Base-by-base conservation (phyloP, 2,888 invertebrate species). In the Cryptocephalus primarius region DNA sequence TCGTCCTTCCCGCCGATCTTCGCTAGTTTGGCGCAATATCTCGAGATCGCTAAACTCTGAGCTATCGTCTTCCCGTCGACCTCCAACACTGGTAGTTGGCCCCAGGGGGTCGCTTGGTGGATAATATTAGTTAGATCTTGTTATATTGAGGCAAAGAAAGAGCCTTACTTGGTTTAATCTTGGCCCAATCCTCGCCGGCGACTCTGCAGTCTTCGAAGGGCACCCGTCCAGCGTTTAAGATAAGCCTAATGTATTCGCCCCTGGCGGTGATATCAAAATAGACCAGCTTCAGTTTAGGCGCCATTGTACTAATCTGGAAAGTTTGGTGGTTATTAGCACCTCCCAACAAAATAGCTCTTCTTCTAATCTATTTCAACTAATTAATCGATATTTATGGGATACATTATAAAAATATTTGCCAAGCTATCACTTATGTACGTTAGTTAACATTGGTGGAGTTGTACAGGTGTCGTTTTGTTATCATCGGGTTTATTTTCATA, bases 1-100 rank as follows among this genome's bases (percentile, higher is more conserved):
- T 72, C 69, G 42, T 72, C 64, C 13, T 67, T 68, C 8, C 81
- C 82, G 13, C 65, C 67, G 10, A 82, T 63, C 1, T 74, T 74
- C 54, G 70, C 73, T 60, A 78, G 72, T 59, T 74, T 76, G 4
- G 77, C 83, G 39, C 82, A 66, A 62, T 78, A 82, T 31, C 82
- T 75, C 32, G 68, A 60, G 48, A 82, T 78, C 8, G 82, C 75
- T 1, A 66, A 45, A 14, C 77, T 77, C 61, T 82, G 82, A n/a
- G 75, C 71, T 50, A 77, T 66, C 53, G 67, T 59, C 60, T 79
- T 79, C 9, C 79, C 82, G 49, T 80, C 77, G 1, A 81, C 68
- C 64, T 78, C 78, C 43, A 83, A 56, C 0, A 80, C 63, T 0
- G 82, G 83, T 49, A 79, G 62, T 61, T 78, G 77, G 0, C 80